These are phyloP conservation scores for Glyptemys insculpta DNA, from an alignment of 2,797 vertebrate genomes.

Conservation along the genomic window DNA sequence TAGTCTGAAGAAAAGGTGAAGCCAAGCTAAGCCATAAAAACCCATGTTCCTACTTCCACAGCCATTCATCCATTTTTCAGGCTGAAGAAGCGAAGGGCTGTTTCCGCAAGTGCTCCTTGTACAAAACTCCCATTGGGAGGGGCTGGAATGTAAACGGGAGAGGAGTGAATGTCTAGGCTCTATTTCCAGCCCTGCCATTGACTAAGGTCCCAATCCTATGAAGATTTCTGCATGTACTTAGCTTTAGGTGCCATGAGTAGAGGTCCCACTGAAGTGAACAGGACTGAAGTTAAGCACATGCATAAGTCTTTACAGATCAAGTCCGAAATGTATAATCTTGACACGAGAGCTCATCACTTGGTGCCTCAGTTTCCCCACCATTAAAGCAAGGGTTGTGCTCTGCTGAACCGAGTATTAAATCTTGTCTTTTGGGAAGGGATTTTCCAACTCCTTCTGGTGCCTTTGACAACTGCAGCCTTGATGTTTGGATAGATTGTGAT, in stretches of 20 bases:
- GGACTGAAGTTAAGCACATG: too few species aligned
- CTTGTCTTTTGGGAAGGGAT: not conserved
- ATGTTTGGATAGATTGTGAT: accelerated
- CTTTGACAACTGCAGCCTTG: too few species aligned
- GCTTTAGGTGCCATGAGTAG: too few species aligned
- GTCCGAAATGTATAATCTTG: too few species aligned
- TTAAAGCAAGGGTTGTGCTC: not conserved
- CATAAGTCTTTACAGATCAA: too few species aligned
- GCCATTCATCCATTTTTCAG: too few species aligned
- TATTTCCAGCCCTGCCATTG: too few species aligned
- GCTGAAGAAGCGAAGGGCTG: too few species aligned
- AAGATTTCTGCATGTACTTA: too few species aligned
- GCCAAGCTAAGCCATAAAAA: not conserved
- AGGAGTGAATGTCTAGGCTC: too few species aligned
- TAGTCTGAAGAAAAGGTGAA: not conserved
- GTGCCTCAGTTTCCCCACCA: not conserved
- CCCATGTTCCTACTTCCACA: not conserved
- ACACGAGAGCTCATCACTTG: not conserved
- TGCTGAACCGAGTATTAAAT: not conserved
- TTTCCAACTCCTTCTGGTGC: not conserved
- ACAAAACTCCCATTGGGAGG: not conserved
- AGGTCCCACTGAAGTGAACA: too few species aligned
- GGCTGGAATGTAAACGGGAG: not conserved
- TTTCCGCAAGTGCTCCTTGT: not conserved
- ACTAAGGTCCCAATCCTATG: too few species aligned